phyloP scores from a whole-genome alignment of 1,140 invertebrate genomes.

The Amphibalanus amphitrite region DNA sequence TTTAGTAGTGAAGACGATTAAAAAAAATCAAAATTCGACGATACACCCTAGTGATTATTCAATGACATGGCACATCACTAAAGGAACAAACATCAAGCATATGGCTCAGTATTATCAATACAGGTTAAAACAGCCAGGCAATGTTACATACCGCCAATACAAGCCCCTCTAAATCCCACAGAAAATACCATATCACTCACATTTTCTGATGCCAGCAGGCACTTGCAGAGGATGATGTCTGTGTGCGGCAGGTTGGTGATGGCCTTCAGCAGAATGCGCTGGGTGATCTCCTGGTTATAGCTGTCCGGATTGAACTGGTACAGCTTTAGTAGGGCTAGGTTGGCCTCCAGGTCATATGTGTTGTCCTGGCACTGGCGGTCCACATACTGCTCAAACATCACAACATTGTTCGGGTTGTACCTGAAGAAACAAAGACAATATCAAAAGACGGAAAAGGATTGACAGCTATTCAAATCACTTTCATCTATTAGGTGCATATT shows the following conservation, averaged over 20 bases:
- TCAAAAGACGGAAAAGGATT: not conserved
- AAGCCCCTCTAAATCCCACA: no score
- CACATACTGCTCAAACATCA: constrained; percentile 76
- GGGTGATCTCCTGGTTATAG: constrained; percentile 50
- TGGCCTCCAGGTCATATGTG: constrained; percentile 88
- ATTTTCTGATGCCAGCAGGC: constrained; percentile 66
- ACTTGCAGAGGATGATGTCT: constrained; percentile 93
- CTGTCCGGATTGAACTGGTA: constrained; percentile 28
- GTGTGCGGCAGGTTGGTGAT: constrained; percentile 91
- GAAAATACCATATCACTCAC: no score
- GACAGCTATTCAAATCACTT: constrained; percentile 16
- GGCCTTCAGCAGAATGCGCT: constrained; percentile 77
- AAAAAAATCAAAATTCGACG: no score
- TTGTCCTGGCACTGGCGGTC: constrained; percentile 83
- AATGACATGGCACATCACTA: no score
- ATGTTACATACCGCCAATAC: no score
- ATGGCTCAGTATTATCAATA: no score
- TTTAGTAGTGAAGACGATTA: no score
- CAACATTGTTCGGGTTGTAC: constrained; percentile 87
- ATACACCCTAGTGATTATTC: no score
- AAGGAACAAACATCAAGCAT: no score
- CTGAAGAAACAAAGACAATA: constrained; percentile 38
- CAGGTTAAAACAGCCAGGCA: no score
- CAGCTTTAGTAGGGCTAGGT: constrained; percentile 60
- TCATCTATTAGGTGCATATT: no score